These are phyloP conservation scores for Aplysina aerophoba DNA, from an alignment of 37 sponge, comb jelly and placozoan species.

Conservation along the genomic window DNA sequence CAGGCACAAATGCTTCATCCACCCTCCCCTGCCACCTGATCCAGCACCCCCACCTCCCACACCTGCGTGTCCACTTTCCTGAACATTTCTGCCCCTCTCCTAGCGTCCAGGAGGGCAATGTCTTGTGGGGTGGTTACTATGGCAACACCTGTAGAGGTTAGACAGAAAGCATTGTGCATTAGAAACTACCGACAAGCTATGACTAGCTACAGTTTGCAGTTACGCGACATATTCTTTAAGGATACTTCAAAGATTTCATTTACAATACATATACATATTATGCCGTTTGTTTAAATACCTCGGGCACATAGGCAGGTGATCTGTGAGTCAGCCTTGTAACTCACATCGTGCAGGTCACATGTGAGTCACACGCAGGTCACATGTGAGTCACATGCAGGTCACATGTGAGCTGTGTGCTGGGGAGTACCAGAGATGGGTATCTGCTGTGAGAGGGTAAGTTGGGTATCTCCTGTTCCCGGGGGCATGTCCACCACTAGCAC, in stretches of 20 bases:
- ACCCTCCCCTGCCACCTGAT: too few species aligned
- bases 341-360: not conserved
- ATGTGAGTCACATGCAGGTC: not conserved
- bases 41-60: too few species aligned
- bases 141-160: slow-evolving; percentile 63
- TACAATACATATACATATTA: not conserved
- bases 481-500: slow-evolving; percentile 97
- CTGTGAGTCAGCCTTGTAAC: too few species aligned
- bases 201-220: too few species aligned
- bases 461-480: slow-evolving; percentile 99
- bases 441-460: slow-evolving; percentile 90
- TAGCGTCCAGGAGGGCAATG: slow-evolving; percentile 88
- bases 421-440: slow-evolving; percentile 67
- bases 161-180: not conserved
- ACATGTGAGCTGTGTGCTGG: not conserved
- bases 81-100: slow-evolving; percentile 97
- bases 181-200: too few species aligned
- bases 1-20: too few species aligned
- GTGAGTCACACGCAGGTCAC: not conserved
- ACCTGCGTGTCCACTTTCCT: slow-evolving; percentile 79
- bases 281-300: not conserved
- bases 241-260: not conserved
- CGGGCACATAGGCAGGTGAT: not conserved
- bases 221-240: too few species aligned
- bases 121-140: slow-evolving; percentile 95